Evolutionary conservation across 2,888 invertebrate species (phyloP).

Genomic region (Aphidoletes aphidimyza): DNA sequence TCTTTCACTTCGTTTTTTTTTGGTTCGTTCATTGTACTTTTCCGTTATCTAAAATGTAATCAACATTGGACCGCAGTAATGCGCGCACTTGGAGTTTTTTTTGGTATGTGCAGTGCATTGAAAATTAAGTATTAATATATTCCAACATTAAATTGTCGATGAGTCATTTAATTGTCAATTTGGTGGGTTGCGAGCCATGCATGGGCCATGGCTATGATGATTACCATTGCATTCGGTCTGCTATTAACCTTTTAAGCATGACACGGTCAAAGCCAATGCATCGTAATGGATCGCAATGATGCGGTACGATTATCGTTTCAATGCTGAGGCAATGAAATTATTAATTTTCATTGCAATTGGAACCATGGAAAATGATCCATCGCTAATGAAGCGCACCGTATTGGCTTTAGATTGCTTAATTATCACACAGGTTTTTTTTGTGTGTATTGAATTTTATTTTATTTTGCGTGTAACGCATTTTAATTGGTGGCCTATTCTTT

Average conservation of each 20-base stretch:
- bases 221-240: background rate
- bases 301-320: background rate
- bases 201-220: too few species aligned
- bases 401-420: slow-evolving; percentile 47
- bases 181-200: slow-evolving; percentile 25
- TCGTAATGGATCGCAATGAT: background rate
- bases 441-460: background rate
- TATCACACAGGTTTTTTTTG: background rate
- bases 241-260: slow-evolving; percentile 4
- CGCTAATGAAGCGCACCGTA: slow-evolving; percentile 35
- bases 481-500: slow-evolving; percentile 23
- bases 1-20: background rate
- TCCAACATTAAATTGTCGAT: slow-evolving; percentile 40
- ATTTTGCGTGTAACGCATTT: slow-evolving; percentile 27
- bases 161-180: slow-evolving; percentile 38
- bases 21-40: slow-evolving; percentile 4
- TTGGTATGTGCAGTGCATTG: slow-evolving; percentile 11
- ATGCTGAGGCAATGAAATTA: background rate
- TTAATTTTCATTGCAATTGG: slow-evolving; percentile 5
- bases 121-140: slow-evolving; percentile 48
- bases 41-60: slow-evolving; percentile 50
- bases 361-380: background rate
- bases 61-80: background rate
- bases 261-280: too few species aligned
- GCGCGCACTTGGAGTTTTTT: background rate